A percentile compares a stretch with the other conserved stretches of the same genome.
Evolutionary conservation across 1,140 invertebrate genomes (phyloP).

Genomic region (Bradysia coprophila): DNA sequence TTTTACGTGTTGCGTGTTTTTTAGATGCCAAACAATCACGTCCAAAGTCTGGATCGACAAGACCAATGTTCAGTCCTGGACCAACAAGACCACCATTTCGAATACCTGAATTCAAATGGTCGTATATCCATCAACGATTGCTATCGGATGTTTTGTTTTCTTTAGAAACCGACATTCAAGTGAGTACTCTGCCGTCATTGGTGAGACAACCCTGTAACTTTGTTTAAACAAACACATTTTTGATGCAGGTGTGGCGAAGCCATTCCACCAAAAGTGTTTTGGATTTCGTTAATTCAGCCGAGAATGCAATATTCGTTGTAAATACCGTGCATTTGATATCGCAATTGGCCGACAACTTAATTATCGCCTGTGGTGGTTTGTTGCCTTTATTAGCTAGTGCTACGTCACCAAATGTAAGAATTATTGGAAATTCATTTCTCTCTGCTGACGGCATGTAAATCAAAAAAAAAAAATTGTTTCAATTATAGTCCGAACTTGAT

Average conservation of each 20-base stretch:
- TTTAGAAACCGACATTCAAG: constrained; percentile 93
- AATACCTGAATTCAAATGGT: constrained; percentile 99
- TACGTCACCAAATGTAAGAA: constrained; percentile 93
- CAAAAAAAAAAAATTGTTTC: background rate
- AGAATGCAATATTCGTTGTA: constrained; percentile 97
- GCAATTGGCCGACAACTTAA: constrained; percentile 95
- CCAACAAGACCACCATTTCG: constrained; percentile 91
- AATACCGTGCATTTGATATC: constrained; percentile 99
- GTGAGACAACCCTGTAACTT: too few relatives aligned
- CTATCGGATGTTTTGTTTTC: constrained; percentile 94
- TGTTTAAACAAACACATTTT: too few relatives aligned
- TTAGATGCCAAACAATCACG: constrained; percentile 10
- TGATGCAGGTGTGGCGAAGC: constrained; percentile 48
- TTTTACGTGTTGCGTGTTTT: background rate
- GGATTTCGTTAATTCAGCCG: constrained; percentile 94
- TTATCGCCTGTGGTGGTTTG: constrained; percentile 95
- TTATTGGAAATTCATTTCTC: background rate
- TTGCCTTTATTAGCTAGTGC: constrained; percentile 92
- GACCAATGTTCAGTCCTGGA: constrained; percentile 87
- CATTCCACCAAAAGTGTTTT: constrained; percentile 92
- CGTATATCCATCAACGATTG: constrained; percentile 91
- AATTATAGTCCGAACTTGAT: constrained; percentile 82
- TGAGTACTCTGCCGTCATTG: too few relatives aligned
- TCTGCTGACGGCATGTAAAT: background rate
- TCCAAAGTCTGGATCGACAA: constrained; percentile 34